phyloP scores from a whole-genome alignment of 2,797 vertebrate species.

The Chromis chromis region DNA sequence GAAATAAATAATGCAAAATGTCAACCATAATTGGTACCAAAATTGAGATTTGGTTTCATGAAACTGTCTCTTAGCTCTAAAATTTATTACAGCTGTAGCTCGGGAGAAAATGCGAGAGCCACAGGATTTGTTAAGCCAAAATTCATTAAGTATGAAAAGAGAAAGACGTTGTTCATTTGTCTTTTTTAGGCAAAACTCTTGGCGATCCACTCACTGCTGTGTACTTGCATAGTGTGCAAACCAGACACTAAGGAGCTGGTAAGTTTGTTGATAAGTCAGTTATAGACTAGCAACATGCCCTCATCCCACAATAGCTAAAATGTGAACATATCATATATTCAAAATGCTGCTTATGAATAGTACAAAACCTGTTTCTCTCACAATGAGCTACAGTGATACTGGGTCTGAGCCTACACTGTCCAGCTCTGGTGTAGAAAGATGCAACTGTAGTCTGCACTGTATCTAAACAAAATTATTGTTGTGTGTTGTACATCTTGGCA shows the following conservation, averaged over 20 bases:
- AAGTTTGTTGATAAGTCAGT: conserved; percentile 18
- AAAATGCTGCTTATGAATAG: too few relatives aligned
- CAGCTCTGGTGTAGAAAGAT: too few relatives aligned
- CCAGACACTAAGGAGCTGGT: conserved; percentile 41
- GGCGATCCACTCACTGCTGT: conserved; percentile 47
- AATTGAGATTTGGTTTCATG: too few relatives aligned
- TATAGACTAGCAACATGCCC: not conserved
- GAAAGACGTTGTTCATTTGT: conserved; percentile 24
- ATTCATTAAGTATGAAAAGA: not conserved
- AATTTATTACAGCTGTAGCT: not conserved
- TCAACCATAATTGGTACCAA: too few relatives aligned
- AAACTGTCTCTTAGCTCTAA: too few relatives aligned
- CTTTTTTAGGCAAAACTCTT: conserved; percentile 59
- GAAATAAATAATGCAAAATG: too few relatives aligned
- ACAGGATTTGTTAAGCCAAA: not conserved
- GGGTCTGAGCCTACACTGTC: not conserved
- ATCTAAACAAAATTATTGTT: too few relatives aligned
- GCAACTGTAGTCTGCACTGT: too few relatives aligned
- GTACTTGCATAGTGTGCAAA: conserved; percentile 55
- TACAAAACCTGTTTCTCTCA: too few relatives aligned
- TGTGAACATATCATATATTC: too few relatives aligned
- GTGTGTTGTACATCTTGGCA: conserved; percentile 39
- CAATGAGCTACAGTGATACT: too few relatives aligned
- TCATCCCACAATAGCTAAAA: not conserved
- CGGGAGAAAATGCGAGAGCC: not conserved